A percentile compares a stretch with the other conserved stretches of the same genome.
Evolutionary conservation across 1,140 invertebrate genomes (phyloP).

Genomic region (Ceratitis capitata): DNA sequence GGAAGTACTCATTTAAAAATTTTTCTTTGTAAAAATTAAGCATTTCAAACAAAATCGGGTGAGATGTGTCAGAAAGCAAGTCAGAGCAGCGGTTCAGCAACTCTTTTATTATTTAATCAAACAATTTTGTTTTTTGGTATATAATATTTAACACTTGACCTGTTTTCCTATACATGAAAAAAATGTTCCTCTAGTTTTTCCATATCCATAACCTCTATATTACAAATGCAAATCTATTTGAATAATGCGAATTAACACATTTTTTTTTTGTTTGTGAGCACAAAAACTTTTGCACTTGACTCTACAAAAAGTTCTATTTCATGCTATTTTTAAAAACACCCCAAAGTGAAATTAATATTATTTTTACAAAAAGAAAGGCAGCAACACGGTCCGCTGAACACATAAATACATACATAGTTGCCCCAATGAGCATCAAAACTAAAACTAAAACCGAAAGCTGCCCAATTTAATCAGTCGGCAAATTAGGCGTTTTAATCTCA

Average conservation of each 20-base stretch:
- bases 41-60: too few species aligned
- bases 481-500: conserved; percentile 18
- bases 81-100: too few species aligned
- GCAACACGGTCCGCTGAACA: neutral
- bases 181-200: too few species aligned
- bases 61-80: too few species aligned
- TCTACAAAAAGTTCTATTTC: neutral
- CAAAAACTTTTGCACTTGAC: neutral
- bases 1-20: too few species aligned
- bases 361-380: neutral
- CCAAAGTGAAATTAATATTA: neutral
- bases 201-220: neutral
- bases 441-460: neutral
- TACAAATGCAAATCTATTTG: neutral
- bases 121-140: too few species aligned
- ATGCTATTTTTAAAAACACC: neutral
- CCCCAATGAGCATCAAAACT: neutral
- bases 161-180: neutral
- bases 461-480: conserved; percentile 20
- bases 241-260: too few species aligned
- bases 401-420: neutral
- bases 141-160: neutral
- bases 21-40: too few species aligned
- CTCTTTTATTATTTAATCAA: too few species aligned
- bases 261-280: neutral